Evolutionary conservation across 2,113 vertebrate species (phyloP), one percentile per base, ranked within the genome.

Genomic region (Propithecus coquereli): DNA sequence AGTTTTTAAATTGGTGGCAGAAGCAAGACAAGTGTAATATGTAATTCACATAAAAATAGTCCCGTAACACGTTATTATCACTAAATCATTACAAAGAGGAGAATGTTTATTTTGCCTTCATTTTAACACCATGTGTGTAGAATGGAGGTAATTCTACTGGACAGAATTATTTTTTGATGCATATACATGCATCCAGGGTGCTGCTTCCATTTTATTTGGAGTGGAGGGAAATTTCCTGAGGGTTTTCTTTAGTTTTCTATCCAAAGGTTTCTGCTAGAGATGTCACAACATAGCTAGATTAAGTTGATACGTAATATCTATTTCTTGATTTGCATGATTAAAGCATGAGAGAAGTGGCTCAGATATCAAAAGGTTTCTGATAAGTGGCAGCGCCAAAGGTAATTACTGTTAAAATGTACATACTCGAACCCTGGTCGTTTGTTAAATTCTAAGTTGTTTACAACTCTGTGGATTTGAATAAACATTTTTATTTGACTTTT

Each of bases 281-380:
- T 94, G 90, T 96, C 97, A 97, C 93, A 94, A 81, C 95, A 94
- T 37, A 97, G 83, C 92, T 95, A 70, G 96, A 92, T 91, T 87
- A 96, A 96, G 98, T 97, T 95, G 96, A 94, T 95, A 94, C 0
- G 83, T 37, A 98, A 94, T 96, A 98, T 98, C 97, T 97, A 73
- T 96, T 98, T 97, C 96, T 98, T 96, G 94, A 98, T 98, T 98
- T 98, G 95, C 96, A 97, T 98, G 95, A 98, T 98, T 98, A 98
- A 98, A 99, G 87, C 93, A 94, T 97, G 84, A 97, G 95, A 97
- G 93, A 94, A 94, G 93, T 85, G 97, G 93, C 95, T 98, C 96
- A 90, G 96, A 96, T 98, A 98, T 97, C 97, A 98, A 98, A 98
- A 98, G 98, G 97, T 50, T 98, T 95, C 97, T 98, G 82, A 66